These are phyloP conservation scores for Hyperoplus lanceolatus DNA, from an alignment of 2,797 vertebrate genomes.

Conservation along the genomic window DNA sequence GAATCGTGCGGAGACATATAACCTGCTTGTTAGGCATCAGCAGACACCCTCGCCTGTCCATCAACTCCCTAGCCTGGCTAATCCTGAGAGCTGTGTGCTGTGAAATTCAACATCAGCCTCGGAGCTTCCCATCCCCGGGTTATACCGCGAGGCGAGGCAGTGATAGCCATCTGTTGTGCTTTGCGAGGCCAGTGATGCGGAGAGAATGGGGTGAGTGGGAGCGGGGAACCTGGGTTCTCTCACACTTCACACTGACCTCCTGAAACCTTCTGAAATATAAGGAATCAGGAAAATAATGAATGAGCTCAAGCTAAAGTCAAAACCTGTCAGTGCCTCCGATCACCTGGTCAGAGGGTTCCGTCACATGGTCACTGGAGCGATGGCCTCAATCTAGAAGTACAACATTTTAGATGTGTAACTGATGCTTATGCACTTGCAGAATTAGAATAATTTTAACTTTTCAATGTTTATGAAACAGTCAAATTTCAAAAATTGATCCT, in stretches of 20 bases:
- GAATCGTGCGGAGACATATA: background rate
- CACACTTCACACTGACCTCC: background rate
- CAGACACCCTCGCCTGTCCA: conserved; percentile 44
- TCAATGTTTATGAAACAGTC: too few relatives aligned
- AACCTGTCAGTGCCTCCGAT: background rate
- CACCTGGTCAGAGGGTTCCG: background rate
- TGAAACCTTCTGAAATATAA: conserved; percentile 7
- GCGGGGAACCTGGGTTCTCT: conserved; percentile 11
- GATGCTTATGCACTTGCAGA: background rate
- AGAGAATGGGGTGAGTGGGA: conserved; percentile 38
- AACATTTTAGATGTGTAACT: background rate
- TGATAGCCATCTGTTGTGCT: conserved; percentile 58
- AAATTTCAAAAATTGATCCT: too few relatives aligned
- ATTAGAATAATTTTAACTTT: background rate
- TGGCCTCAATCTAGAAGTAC: background rate
- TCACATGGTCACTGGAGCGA: background rate
- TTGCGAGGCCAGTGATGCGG: conserved; percentile 41
- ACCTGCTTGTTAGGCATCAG: conserved; percentile 26
- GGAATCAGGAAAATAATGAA: background rate
- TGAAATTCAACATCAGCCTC: conserved; percentile 70
- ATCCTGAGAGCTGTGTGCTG: conserved; percentile 64
- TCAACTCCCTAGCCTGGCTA: conserved; percentile 55
- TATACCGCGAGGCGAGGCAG: conserved; percentile 29
- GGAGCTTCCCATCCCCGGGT: conserved; percentile 19
- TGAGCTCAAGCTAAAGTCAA: background rate